Evolutionary conservation across 2,888 invertebrate genomes (phyloP).

Genomic region (Drosophila mulleri): DNA sequence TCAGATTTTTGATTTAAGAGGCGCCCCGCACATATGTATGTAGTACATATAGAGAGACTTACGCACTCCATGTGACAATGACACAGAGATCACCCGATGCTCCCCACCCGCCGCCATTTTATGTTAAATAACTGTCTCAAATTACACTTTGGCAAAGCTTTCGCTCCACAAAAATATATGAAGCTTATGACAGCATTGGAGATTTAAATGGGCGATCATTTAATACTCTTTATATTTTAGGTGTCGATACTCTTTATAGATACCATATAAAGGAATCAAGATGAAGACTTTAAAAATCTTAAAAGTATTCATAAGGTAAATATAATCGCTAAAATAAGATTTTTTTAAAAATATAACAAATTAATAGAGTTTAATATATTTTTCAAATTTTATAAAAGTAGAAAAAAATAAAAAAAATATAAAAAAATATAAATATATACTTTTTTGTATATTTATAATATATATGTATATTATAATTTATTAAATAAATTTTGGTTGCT

Average conservation of each 20-base stretch:
- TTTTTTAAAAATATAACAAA: background rate
- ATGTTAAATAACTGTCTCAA: constrained; percentile 65
- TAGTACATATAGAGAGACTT: background rate
- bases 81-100: constrained; percentile 50
- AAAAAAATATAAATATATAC: too few species aligned
- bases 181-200: constrained; percentile 6
- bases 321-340: too few species aligned
- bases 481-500: too few species aligned
- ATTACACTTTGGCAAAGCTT: constrained; percentile 59
- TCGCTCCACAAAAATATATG: constrained; percentile 39
- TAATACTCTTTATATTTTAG: constrained; percentile 8
- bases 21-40: constrained; percentile 30
- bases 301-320: too few species aligned
- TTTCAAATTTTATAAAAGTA: too few species aligned
- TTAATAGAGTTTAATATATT: too few species aligned
- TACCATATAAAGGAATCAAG: too few species aligned
- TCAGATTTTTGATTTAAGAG: constrained; percentile 62
- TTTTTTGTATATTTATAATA: too few species aligned
- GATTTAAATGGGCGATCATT: background rate
- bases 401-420: too few species aligned
- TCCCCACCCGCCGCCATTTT: constrained; percentile 36
- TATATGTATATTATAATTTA: too few species aligned
- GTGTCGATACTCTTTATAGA: background rate
- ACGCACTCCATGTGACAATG: constrained; percentile 42
- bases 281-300: too few species aligned